Percentiles rank a stretch among this genome's conserved stretches.
Evolutionary conservation across 2,113 vertebrate species (phyloP).

Genomic region (Mirza zaza): DNA sequence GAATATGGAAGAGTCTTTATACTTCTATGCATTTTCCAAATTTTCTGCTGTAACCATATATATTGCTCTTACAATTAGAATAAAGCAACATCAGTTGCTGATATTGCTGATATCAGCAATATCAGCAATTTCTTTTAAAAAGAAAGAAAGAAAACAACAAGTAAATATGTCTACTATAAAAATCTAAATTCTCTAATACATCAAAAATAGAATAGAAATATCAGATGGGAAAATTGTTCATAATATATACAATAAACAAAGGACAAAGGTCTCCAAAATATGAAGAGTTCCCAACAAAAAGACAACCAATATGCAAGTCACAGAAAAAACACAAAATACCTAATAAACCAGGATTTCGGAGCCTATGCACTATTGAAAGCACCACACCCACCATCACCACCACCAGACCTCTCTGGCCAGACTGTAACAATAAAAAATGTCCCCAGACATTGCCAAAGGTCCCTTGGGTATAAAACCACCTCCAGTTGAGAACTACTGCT

Average conservation of each 20-base stretch:
- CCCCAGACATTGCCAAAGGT: background rate
- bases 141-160: background rate
- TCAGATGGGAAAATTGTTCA: background rate
- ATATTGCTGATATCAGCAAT: no score
- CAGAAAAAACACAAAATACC: background rate
- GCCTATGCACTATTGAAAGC: background rate
- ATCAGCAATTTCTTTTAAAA: no score
- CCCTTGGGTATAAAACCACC: background rate
- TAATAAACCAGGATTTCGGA: background rate
- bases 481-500: background rate
- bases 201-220: background rate
- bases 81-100: background rate
- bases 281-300: background rate
- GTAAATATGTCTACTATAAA: background rate
- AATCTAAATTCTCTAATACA: background rate
- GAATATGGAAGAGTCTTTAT: background rate
- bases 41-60: background rate
- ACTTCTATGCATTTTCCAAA: background rate
- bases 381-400: background rate
- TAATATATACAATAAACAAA: background rate
- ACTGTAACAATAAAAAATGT: background rate
- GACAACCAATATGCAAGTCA: background rate
- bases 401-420: background rate
- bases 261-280: background rate
- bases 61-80: background rate